phyloP scores from a whole-genome alignment of 2,797 vertebrate species.

The Tamandua tetradactyla region DNA sequence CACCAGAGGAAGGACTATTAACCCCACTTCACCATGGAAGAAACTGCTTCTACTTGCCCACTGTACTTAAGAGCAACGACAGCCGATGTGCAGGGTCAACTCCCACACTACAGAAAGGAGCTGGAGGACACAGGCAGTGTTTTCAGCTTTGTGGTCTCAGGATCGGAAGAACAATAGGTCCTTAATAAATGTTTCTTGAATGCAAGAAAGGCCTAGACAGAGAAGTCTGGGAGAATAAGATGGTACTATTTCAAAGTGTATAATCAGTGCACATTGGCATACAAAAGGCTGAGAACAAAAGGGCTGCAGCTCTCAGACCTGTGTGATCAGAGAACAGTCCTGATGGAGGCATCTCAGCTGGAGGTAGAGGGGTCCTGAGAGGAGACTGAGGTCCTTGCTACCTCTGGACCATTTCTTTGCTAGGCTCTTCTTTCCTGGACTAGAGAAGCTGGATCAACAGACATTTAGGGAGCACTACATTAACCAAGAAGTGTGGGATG shows the following conservation, averaged over 20 bases:
- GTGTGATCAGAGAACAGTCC: neutral
- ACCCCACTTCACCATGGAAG: neutral
- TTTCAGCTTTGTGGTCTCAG: neutral
- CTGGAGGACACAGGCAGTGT: neutral
- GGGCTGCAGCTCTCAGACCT: neutral
- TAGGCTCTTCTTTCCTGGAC: neutral
- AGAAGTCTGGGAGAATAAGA: neutral
- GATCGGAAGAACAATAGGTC: neutral
- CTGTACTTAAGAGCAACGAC: neutral
- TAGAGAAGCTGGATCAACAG: neutral
- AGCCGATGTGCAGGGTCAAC: neutral
- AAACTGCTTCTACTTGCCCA: neutral
- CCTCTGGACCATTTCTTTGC: neutral
- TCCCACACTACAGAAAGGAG: neutral
- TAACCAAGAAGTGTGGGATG: neutral
- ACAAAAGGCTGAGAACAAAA: neutral
- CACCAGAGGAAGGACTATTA: neutral
- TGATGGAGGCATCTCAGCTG: neutral
- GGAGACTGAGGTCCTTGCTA: neutral
- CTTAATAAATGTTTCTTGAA: neutral
- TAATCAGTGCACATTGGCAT: neutral
- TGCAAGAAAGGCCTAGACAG: neutral
- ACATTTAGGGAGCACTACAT: neutral
- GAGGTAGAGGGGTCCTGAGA: accelerated
- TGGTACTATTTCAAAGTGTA: neutral